These are phyloP conservation scores for Rhabdomys dilectus DNA, from an alignment of 2,113 vertebrate genomes.

Conservation along the genomic window DNA sequence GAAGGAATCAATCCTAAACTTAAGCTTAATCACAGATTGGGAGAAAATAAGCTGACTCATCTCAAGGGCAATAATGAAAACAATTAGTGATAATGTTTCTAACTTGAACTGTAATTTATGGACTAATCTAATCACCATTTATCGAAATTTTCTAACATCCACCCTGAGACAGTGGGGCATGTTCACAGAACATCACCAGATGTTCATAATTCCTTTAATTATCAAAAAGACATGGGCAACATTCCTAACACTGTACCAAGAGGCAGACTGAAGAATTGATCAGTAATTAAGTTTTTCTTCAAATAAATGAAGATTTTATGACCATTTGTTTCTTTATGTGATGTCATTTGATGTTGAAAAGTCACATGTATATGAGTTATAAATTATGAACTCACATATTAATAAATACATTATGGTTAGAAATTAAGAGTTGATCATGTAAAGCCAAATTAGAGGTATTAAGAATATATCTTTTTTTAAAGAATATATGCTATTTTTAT, in stretches of 20 bases:
- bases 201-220: constrained; percentile 70
- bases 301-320: constrained; percentile 31
- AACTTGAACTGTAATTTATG: constrained; percentile 60
- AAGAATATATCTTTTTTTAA: constrained; percentile 50
- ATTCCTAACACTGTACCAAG: constrained; percentile 11
- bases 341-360: constrained; percentile 53
- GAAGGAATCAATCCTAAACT: constrained; percentile 57
- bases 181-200: background rate
- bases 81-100: constrained; percentile 52
- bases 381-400: background rate
- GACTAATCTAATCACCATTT: constrained; percentile 51
- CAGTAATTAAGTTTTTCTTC: constrained; percentile 23
- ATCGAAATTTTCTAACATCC: constrained; percentile 59
- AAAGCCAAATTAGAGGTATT: constrained; percentile 29
- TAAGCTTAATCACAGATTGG: constrained; percentile 50
- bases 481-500: constrained; percentile 20
- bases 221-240: constrained; percentile 48
- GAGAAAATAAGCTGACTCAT: constrained; percentile 18
- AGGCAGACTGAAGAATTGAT: constrained; percentile 14
- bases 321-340: constrained; percentile 25
- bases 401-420: background rate
- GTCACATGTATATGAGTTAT: background rate
- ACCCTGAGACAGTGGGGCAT: background rate
- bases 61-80: constrained; percentile 42
- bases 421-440: background rate